Evolutionary conservation across 2,113 vertebrate species (phyloP).

Genomic region (Semicossyphus pulcher): DNA sequence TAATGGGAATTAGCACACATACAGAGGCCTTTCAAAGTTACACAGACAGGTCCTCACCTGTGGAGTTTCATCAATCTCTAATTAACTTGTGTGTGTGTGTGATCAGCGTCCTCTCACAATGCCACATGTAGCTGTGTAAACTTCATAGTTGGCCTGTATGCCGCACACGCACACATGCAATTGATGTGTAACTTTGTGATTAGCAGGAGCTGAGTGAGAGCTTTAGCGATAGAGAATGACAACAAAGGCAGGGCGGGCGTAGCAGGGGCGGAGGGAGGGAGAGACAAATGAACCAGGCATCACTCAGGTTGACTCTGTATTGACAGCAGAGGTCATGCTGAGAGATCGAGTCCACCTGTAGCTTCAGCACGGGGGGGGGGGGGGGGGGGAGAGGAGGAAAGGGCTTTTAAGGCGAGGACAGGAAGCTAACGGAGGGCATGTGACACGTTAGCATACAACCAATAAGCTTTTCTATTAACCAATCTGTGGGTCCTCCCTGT

Average conservation of each 20-base stretch:
- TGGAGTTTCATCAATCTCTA: constrained; percentile 62
- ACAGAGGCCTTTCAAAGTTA: neutral
- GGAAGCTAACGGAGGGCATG: constrained; percentile 6
- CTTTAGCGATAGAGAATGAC: constrained; percentile 34
- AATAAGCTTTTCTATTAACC: constrained; percentile 32
- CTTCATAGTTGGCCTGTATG: neutral
- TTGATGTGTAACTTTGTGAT: constrained; percentile 59
- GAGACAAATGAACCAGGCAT: constrained; percentile 40
- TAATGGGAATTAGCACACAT: neutral
- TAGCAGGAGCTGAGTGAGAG: constrained; percentile 70
- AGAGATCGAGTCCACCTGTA: constrained; percentile 50
- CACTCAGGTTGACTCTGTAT: constrained; percentile 46
- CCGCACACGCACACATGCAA: constrained; percentile 9
- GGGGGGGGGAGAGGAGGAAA: neutral
- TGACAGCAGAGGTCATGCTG: constrained; percentile 68
- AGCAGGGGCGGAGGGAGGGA: constrained; percentile 30
- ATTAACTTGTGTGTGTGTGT: constrained; percentile 45
- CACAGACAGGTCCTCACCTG: constrained; percentile 14
- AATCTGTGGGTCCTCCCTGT: constrained; percentile 50
- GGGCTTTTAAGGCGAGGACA: constrained; percentile 3
- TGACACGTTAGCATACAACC: constrained; percentile 46
- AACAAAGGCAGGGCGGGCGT: constrained; percentile 55
- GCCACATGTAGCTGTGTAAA: neutral
- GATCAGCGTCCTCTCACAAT: neutral
- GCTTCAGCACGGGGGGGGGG: neutral